These are phyloP conservation scores for Hylia prasina DNA, from an alignment of 2,113 vertebrate species.

Conservation along the genomic window DNA sequence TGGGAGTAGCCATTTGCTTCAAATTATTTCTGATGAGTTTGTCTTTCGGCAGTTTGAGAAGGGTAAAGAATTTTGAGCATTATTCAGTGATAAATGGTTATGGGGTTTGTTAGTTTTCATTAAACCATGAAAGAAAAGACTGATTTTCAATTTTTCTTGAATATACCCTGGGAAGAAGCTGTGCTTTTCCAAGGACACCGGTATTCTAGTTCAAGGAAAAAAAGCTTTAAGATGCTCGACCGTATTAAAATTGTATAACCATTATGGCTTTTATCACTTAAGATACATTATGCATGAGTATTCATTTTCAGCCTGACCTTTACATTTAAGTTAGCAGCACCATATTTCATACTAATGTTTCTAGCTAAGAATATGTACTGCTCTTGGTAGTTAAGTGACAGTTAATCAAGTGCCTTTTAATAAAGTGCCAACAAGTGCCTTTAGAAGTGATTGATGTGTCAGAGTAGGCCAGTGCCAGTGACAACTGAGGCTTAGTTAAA, in stretches of 20 bases:
- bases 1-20: neutral
- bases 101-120: neutral
- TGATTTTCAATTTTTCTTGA: neutral
- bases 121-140: neutral
- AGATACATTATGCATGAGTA: constrained; percentile 27
- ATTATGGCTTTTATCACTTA: constrained; percentile 25
- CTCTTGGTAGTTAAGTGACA: neutral
- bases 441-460: constrained; percentile 22
- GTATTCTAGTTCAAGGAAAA: neutral
- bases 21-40: neutral
- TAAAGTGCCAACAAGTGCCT: neutral
- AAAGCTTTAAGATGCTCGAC: neutral
- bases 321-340: neutral
- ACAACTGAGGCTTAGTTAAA: neutral
- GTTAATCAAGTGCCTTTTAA: constrained; percentile 14
- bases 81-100: neutral
- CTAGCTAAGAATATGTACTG: neutral
- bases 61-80: neutral
- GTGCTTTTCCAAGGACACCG: neutral
- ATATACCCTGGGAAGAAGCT: neutral
- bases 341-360: constrained; percentile 9
- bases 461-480: neutral
- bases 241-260: constrained; percentile 12
- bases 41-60: neutral
- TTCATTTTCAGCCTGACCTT: constrained; percentile 39